Evolutionary conservation across 2,888 invertebrate genomes (phyloP).

Genomic region (Acrobeloides nanus): DNA sequence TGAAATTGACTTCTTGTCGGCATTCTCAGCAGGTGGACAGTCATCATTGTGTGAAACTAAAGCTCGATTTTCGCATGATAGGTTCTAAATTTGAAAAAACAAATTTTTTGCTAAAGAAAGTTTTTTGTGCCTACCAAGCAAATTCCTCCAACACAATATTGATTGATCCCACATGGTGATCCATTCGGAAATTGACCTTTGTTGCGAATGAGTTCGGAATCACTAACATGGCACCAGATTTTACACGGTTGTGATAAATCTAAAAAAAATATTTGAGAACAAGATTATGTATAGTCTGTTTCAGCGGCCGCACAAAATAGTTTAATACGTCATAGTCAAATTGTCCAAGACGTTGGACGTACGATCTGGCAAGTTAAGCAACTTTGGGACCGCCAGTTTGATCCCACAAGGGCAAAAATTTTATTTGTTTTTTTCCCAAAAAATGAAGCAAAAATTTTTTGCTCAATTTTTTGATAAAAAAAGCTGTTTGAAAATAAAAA

Average conservation of each 20-base stretch:
- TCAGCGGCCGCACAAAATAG: no score
- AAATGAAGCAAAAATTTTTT: not conserved
- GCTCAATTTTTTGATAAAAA: not conserved
- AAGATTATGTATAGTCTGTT: no score
- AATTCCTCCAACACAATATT: slow-evolving; percentile 48
- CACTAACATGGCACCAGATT: slow-evolving; percentile 52
- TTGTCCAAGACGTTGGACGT: no score
- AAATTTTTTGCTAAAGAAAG: not conserved
- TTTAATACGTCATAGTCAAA: no score
- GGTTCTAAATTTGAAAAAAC: slow-evolving; percentile 13
- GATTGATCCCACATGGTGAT: slow-evolving; percentile 45
- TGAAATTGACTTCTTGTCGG: slow-evolving; percentile 11
- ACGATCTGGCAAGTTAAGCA: no score
- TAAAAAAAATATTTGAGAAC: no score
- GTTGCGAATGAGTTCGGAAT: slow-evolving; percentile 51
- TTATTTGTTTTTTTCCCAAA: no score
- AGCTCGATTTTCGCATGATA: slow-evolving; percentile 39
- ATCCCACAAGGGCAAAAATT: no score
- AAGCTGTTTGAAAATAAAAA: no score
- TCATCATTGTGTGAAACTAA: slow-evolving; percentile 34
- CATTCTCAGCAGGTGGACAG: slow-evolving; percentile 26
- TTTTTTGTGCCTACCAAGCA: slow-evolving; percentile 31
- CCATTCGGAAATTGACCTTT: slow-evolving; percentile 53
- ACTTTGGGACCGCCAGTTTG: no score
- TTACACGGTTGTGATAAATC: slow-evolving; percentile 52